Evolutionary conservation across 2,888 invertebrate species (phyloP).

Genomic region (Antheraea yamamai): DNA sequence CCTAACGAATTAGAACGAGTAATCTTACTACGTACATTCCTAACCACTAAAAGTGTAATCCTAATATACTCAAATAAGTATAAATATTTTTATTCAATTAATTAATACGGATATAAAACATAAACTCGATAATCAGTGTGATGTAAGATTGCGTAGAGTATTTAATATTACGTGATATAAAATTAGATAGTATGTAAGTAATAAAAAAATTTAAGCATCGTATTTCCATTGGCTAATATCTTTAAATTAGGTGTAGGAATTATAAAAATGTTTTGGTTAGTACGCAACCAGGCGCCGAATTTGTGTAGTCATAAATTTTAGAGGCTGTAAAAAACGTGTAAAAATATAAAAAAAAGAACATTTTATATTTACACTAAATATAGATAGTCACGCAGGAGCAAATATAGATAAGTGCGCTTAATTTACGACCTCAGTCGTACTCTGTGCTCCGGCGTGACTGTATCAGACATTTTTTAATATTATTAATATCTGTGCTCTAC

Average conservation of each 20-base stretch:
- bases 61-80: neutral
- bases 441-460: slow-evolving; percentile 2
- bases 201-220: slow-evolving; percentile 14
- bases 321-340: slow-evolving; percentile 30
- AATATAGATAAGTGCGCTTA: slow-evolving; percentile 67
- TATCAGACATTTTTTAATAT: slow-evolving; percentile 11
- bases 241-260: slow-evolving; percentile 14
- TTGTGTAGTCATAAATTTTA: slow-evolving; percentile 22
- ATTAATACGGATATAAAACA: neutral
- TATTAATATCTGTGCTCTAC: neutral
- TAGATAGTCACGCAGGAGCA: slow-evolving; percentile 42
- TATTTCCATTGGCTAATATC: slow-evolving; percentile 13
- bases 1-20: neutral
- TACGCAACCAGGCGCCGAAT: slow-evolving; percentile 21
- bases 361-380: slow-evolving; percentile 34
- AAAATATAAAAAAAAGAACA: slow-evolving; percentile 30
- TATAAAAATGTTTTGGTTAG: slow-evolving; percentile 22
- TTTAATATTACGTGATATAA: slow-evolving; percentile 2
- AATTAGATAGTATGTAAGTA: slow-evolving; percentile 15
- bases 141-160: slow-evolving; percentile 4
- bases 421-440: slow-evolving; percentile 52
- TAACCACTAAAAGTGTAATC: neutral
- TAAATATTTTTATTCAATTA: neutral
- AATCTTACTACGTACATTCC: neutral
- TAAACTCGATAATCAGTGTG: neutral